These are phyloP conservation scores for Anser cygnoides DNA, from an alignment of 2,113 vertebrate genomes.

Conservation along the genomic window DNA sequence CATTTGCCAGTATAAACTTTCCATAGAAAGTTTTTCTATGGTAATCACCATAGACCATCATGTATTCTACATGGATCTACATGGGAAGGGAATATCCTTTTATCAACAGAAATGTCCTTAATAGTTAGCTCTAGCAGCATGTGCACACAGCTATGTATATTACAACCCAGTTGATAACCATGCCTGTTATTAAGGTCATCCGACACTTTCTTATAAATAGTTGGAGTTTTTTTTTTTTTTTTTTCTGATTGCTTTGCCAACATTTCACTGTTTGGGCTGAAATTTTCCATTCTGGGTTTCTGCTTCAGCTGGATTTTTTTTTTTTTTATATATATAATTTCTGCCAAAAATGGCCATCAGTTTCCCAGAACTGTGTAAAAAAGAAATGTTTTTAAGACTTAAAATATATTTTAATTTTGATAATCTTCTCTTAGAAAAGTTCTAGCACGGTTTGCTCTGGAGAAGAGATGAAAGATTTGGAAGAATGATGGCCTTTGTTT, in stretches of 20 bases:
- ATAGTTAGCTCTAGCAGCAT: neutral
- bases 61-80: neutral
- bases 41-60: neutral
- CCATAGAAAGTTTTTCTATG: no score
- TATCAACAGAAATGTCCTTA: neutral
- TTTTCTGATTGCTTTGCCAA: neutral
- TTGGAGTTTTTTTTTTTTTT: neutral
- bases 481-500: neutral
- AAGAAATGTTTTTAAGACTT: neutral
- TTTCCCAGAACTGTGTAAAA: neutral
- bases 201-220: neutral
- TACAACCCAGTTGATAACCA: neutral
- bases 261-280: neutral
- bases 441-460: neutral
- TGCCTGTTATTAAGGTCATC: neutral
- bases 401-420: neutral
- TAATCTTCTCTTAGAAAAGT: neutral
- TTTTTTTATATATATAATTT: neutral
- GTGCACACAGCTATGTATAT: neutral
- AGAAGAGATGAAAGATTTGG: neutral
- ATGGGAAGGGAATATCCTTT: neutral
- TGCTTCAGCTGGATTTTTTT: neutral
- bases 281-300: neutral
- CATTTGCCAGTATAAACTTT: constrained; percentile 15
- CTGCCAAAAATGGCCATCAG: neutral